Evolutionary conservation across 2,113 vertebrate species (phyloP).

Genomic region (Rhinoptilus africanus): DNA sequence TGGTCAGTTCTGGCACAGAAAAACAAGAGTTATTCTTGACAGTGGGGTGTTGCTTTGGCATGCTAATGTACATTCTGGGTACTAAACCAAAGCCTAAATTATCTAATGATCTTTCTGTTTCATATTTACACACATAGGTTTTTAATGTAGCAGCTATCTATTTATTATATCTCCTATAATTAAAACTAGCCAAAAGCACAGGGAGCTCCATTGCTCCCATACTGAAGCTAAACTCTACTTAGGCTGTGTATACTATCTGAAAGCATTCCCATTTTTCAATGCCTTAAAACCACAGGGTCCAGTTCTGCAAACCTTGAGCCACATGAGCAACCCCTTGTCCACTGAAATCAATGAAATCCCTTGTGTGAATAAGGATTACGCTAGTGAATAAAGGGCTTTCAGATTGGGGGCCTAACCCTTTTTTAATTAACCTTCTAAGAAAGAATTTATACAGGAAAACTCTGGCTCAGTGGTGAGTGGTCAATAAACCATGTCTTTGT

Average conservation of each 20-base stretch:
- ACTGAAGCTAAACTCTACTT: not conserved
- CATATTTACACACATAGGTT: not conserved
- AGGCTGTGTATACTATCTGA: not conserved
- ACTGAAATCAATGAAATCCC: slow-evolving; percentile 4
- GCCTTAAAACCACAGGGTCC: not conserved
- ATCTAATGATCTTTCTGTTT: not conserved
- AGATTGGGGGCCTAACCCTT: not conserved
- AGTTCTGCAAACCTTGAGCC: not conserved
- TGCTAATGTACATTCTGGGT: accelerated
- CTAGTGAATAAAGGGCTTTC: slow-evolving; percentile 1
- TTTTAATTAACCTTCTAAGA: slow-evolving; percentile 44
- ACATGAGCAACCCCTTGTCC: not conserved
- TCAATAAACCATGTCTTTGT: slow-evolving; percentile 57
- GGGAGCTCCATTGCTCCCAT: not conserved
- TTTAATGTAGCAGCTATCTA: not conserved
- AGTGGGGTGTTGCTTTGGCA: not conserved
- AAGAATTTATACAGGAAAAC: slow-evolving; percentile 22
- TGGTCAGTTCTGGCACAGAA: not conserved
- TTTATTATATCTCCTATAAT: not conserved
- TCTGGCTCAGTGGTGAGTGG: not conserved
- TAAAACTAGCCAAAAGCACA: not conserved
- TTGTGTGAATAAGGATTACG: slow-evolving; percentile 12
- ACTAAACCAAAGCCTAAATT: not conserved
- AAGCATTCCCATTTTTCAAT: not conserved
- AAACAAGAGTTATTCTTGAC: accelerated